phyloP scores from a whole-genome alignment of 2,113 vertebrate genomes.

The Tachysurus fulvidraco region DNA sequence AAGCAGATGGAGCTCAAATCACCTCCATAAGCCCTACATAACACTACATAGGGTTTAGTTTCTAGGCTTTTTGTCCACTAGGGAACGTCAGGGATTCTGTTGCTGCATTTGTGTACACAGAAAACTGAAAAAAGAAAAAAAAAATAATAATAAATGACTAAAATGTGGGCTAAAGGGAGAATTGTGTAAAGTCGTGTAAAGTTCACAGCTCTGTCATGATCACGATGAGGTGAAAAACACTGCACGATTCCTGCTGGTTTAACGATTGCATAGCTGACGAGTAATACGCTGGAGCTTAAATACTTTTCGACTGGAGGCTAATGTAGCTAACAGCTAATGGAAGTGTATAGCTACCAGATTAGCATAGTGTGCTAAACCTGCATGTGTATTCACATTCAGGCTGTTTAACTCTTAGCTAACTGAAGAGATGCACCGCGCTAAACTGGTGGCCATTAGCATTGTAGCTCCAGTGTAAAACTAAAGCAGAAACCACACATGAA shows the following conservation, averaged over 20 bases:
- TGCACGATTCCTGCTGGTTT: not conserved
- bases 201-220: not conserved
- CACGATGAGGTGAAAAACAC: not conserved
- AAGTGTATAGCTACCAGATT: not conserved
- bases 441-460: not conserved
- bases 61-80: not conserved
- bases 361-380: not conserved
- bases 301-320: not conserved
- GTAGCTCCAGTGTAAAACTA: not conserved
- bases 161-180: not conserved
- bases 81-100: not conserved
- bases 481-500: not conserved
- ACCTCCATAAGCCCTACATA: not conserved
- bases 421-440: not conserved
- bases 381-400: not conserved
- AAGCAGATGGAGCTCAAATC: not conserved
- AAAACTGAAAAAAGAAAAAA: not conserved
- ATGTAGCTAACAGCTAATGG: not conserved
- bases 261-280: slow-evolving; percentile 25
- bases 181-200: not conserved
- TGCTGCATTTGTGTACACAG: not conserved
- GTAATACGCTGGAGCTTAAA: slow-evolving; percentile 7
- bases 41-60: not conserved
- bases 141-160: not conserved
- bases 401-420: not conserved